Evolutionary conservation across 2,888 invertebrate genomes (phyloP), one percentile per base, ranked within the genome.

Genomic region (Ichneumoninae sp.): DNA sequence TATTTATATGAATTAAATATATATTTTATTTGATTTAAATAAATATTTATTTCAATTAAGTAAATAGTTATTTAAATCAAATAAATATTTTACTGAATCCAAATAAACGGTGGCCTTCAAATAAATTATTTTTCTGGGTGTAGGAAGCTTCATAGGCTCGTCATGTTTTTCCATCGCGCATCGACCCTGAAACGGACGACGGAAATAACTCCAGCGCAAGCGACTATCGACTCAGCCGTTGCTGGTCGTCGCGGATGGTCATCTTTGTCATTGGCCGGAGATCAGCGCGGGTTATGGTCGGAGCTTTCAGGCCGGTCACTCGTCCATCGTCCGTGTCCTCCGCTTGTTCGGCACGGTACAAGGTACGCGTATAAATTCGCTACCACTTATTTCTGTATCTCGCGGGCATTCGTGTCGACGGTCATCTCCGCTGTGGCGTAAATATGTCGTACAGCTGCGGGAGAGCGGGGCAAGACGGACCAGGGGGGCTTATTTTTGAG

Each of bases 391-490:
- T 78, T 83, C 73, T 69, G 73, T 74, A 16, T 73, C 60, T 73
- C 78, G 83, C 73, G 77, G 73, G 69, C 68, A 74, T 83, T 78
- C 73, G 78, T 82, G 76, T 74, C 81, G 74, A 68, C 81, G 57
- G 74, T 81, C 26, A 81, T 81, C 57, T 57, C 81, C 16, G n/a
- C 30, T 7, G n/a, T n/a, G 13, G 36, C 40, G 10, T 7, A 22
- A 54, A 54, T 54, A 54, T 54, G 44, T 54, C 19, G 19, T 54
- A 54, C n/a, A 6, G 8, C 19, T 19, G 16, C 16, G 52, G 22
- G 19, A 54, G 52, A 7, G 7, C 19, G 19, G 52, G 52, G 19
- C 22, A 54, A 22, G 19, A 54, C 19, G 52, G 19, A 22, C 16
- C 13, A 47, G 3, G 4, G 13, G 30, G 30, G 30, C 5, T 30